Base-by-base conservation (phyloP, 1,140 invertebrate species). In the Maniola jurtina region DNA sequence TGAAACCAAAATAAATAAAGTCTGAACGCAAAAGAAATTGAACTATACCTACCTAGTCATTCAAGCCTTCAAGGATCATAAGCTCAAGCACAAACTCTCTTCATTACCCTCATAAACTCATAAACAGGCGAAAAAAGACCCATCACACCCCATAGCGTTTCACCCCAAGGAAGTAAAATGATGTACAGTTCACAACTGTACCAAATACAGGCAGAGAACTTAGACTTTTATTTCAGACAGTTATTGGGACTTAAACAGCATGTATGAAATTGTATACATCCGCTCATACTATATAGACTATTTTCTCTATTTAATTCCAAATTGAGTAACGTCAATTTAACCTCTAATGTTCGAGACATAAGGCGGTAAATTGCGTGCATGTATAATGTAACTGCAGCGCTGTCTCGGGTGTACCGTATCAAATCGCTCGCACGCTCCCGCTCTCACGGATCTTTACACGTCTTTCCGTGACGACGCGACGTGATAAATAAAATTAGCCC, bases 401-500 rank as follows among this genome's bases (percentile, higher is more conserved):
- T 1, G 11, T 5, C 25, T 0, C 1, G 56, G 60, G 42, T 57
- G 66, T 45, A 54, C 58, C 63, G 63, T 61, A 70, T 70, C 63
- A 66, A 70, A 70, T 70, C 50, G 60, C 45, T 61, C 25, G 56
- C 69, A 71, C 59, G 15, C 57, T 54, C 42, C 35, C 25, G 59
- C 45, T 71, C 70, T 66, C 70, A 71, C 70, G 70, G 60, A 52
- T 67, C 65, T 71, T 25, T 71, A 66, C 47, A 14, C 64, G 64
- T 52, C 36, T 62, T 52, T 54, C 45, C 63, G 54, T 55, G 34
- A 61, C 54, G 55, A 64, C 42, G 42, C 42, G 63, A 55, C 9
- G 13, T 48, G 59, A 58, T 63, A 63, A 68, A 63, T 68, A 50
- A 58, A 68, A 68, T 63, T 62, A 50, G 45, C 60, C 34, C 14